phyloP scores from a whole-genome alignment of 2,888 invertebrate genomes.

The Cryptus armator region DNA sequence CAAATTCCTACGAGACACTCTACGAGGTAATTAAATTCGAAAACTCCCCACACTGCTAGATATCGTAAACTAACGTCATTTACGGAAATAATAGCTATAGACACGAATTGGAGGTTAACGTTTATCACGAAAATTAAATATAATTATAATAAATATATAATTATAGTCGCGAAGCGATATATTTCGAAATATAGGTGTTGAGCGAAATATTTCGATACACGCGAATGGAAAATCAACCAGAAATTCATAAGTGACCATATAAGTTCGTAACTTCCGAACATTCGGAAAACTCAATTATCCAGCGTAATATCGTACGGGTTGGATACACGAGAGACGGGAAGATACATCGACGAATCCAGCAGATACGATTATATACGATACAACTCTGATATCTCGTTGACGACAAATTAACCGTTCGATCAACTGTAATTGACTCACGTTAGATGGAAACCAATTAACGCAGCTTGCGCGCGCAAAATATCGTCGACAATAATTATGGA shows the following conservation, averaged over 20 bases:
- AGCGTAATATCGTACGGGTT: background rate
- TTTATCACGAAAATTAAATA: too few relatives aligned
- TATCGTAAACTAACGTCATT: too few relatives aligned
- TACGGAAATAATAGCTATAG: too few relatives aligned
- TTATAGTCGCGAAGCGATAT: too few relatives aligned
- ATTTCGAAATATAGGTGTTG: background rate
- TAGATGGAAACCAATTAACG: background rate
- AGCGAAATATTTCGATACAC: background rate
- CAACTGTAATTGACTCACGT: background rate
- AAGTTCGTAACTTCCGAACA: background rate
- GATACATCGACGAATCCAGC: background rate
- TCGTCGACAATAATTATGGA: background rate
- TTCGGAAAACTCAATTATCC: conserved; percentile 8
- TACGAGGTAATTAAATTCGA: too few relatives aligned
- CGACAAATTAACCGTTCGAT: conserved; percentile 28
- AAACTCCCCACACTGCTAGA: too few relatives aligned
- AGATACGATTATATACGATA: background rate
- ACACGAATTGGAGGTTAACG: too few relatives aligned
- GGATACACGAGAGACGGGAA: background rate
- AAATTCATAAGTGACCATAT: background rate
- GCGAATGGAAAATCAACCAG: background rate
- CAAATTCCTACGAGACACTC: background rate
- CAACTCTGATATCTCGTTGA: background rate
- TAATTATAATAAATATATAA: too few relatives aligned
- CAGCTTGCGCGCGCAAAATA: background rate